A percentile compares a stretch with the other conserved stretches of the same genome.
These are phyloP conservation scores for Aethina tumida DNA, from an alignment of 1,140 invertebrate genomes.

Conservation along the genomic window DNA sequence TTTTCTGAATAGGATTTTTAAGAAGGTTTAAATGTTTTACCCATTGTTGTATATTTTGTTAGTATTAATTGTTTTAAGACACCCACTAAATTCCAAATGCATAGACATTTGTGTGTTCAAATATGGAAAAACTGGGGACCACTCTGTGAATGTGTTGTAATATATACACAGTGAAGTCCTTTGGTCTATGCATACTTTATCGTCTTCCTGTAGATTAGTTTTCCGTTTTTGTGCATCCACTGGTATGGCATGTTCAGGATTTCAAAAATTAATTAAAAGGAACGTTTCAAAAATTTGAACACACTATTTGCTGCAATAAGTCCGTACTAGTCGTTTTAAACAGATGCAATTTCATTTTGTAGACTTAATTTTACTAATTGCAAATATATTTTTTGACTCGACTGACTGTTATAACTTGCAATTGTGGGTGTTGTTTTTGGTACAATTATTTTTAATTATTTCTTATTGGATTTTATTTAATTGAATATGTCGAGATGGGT, in stretches of 20 bases:
- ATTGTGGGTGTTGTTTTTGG: slow-evolving; percentile 22
- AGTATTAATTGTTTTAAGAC: no score
- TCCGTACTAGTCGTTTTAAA: slow-evolving; percentile 25
- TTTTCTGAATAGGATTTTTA: slow-evolving; percentile 9
- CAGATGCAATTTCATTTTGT: slow-evolving; percentile 6
- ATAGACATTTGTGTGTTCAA: no score
- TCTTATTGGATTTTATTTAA: slow-evolving; percentile 17
- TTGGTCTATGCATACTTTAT: no score
- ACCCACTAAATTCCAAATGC: no score
- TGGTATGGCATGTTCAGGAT: no score
- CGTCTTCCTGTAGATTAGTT: no score
- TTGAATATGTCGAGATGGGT: no score
- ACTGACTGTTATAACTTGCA: slow-evolving; percentile 13
- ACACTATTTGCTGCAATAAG: slow-evolving; percentile 23
- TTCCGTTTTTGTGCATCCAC: slow-evolving; percentile 7
- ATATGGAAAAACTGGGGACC: no score
- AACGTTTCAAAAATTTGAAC: slow-evolving; percentile 7
- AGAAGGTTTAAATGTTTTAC: slow-evolving; percentile 15
- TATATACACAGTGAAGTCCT: no score
- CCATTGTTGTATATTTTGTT: slow-evolving; percentile 17
- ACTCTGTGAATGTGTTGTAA: no score
- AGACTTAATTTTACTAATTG: slow-evolving; percentile 5
- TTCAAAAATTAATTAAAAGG: no score
- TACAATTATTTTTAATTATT: slow-evolving; percentile 26
- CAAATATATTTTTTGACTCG: slow-evolving; percentile 12